phyloP scores from a whole-genome alignment of 2,888 invertebrate species.

The Epinotia brunnichana region DNA sequence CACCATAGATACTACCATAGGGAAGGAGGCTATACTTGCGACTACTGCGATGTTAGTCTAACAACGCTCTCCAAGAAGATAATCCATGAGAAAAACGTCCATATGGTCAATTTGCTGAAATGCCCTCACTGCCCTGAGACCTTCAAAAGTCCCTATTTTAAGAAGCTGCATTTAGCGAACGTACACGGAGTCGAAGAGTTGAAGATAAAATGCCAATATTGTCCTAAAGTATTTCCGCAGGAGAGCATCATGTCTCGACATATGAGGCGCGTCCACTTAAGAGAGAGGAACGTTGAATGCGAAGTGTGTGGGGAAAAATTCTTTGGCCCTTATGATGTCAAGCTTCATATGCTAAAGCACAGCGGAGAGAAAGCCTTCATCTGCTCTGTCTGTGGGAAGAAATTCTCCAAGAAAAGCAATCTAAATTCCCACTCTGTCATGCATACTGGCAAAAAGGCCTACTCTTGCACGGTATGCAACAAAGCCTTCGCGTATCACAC shows the following conservation, averaged over 20 bases:
- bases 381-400: constrained; percentile 84
- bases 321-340: constrained; percentile 75
- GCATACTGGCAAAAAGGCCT: constrained; percentile 82
- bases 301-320: constrained; percentile 77
- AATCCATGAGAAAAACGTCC: constrained; percentile 76
- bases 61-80: constrained; percentile 74
- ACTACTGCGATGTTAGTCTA: constrained; percentile 78
- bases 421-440: constrained; percentile 83
- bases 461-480: constrained; percentile 79
- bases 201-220: constrained; percentile 76
- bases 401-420: constrained; percentile 84
- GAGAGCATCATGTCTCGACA: constrained; percentile 85
- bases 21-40: constrained; percentile 74
- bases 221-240: constrained; percentile 78
- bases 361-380: constrained; percentile 82
- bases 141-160: constrained; percentile 76
- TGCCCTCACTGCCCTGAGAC: constrained; percentile 76
- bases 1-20: constrained; percentile 77
- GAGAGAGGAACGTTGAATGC: constrained; percentile 77
- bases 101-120: constrained; percentile 68
- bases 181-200: constrained; percentile 74
- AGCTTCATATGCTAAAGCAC: constrained; percentile 81
- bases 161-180: constrained; percentile 74
- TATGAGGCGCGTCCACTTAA: constrained; percentile 83
- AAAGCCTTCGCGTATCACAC: constrained; percentile 79